Base-by-base conservation (phyloP, 1,140 invertebrate species). In the Oscheius sp. region DNA sequence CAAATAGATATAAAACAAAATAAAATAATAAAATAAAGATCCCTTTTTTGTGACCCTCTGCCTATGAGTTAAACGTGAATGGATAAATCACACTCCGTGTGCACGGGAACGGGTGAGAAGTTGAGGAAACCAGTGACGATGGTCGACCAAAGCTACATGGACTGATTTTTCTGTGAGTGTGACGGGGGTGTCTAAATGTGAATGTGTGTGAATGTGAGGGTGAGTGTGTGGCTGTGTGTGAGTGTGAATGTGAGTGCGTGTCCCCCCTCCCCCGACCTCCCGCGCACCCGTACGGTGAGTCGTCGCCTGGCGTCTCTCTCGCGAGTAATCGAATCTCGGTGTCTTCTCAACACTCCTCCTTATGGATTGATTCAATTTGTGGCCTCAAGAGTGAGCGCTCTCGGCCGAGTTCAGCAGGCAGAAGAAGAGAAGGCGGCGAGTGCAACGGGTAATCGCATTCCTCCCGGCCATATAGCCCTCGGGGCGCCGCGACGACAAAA, bases 301-400 rank as follows among this genome's bases (percentile, higher is more conserved):
- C 7, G 49, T 7, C 15, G 7, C 7, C 49, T 55, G 23, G 15
- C 7, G 49, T 23, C 4, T 7, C 7, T 55, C 28, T 26, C 23
- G 49, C 49, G 7, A 42, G 38, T 55, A 55, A 55, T 55, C 49
- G 7, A 55, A 55, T 55, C 49, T 15, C n/a, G n/a, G 49, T 15
- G 49, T 7, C 49, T 42, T 42, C 38, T 42, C 38, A 42, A 42
- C 38, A 42, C 38, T 42, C 38, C 38, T 42, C 49, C 49, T 7
- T 55, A 55, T 55, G 49, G 49, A 55, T 55, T 55, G 49, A 55
- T 55, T 55, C 49, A 55, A 55, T 55, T 55, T 55, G 49, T 42
- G 38, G n/a, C 38, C 23, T 7, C 7, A 23, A 55, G 49, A 55
- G 49, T 13, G 49, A 55, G 7, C 7, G 49, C 7, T n/a, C n/a